These are phyloP conservation scores for Pocillopora damicornis DNA, from an alignment of 64 coral and sea anemone species.

Conservation along the genomic window DNA sequence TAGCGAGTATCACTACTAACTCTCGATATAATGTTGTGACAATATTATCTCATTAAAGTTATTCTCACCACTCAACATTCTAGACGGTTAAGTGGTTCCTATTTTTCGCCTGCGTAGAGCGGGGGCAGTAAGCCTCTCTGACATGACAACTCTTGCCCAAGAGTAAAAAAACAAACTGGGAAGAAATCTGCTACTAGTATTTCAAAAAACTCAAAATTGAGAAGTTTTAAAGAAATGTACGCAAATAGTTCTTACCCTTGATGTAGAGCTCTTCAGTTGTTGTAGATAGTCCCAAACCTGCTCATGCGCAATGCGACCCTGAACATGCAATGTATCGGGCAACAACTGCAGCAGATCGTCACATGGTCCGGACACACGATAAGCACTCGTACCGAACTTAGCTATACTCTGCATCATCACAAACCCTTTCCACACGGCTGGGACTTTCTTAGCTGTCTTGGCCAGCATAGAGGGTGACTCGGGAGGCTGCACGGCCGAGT, in stretches of 20 bases:
- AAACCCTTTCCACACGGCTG: constrained; percentile 94
- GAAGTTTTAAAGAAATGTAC: too few species aligned
- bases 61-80: too few species aligned
- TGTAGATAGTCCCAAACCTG: constrained; percentile 97
- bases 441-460: constrained; percentile 61
- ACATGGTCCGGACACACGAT: constrained; percentile 81
- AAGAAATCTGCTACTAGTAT: too few species aligned
- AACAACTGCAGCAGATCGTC: constrained; percentile 83
- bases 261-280: constrained; percentile 82
- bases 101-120: too few species aligned
- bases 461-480: constrained; percentile 56
- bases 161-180: too few species aligned
- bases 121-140: too few species aligned
- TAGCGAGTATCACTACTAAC: too few species aligned
- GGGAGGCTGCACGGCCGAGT: constrained; percentile 37
- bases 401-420: constrained; percentile 99
- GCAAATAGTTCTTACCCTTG: constrained; percentile 56
- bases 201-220: too few species aligned
- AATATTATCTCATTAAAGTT: too few species aligned
- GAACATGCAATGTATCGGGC: constrained; percentile 91
- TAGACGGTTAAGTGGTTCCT: too few species aligned
- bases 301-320: constrained; percentile 87
- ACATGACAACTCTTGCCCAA: neutral
- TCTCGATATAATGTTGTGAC: too few species aligned
- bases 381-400: constrained; percentile 94